Conservation (phyloP, 2,113 vertebrate species). For the Haemorhous mexicanus region DNA sequence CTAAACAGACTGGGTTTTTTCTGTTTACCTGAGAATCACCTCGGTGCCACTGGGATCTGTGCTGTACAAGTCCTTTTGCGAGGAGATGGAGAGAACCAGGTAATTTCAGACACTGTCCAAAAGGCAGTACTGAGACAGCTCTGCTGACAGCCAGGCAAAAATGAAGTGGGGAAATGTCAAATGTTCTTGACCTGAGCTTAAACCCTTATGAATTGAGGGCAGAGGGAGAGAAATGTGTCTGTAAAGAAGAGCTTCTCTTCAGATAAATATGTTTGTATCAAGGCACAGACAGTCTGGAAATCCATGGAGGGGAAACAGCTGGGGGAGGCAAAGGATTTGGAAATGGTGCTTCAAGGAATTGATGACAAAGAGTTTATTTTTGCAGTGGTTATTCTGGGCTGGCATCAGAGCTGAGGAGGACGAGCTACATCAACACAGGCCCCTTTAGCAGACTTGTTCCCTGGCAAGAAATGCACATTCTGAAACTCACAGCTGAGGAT, state of each 20-base stretch:
- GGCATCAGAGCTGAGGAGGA: neutral
- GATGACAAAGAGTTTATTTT: neutral
- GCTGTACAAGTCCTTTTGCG: accelerated
- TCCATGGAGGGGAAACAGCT: neutral
- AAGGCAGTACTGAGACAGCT: neutral
- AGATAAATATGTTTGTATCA: neutral
- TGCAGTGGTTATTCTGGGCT: neutral
- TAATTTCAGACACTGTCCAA: neutral
- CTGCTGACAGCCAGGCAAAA: conserved; percentile 21
- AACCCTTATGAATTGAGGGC: conserved; percentile 26
- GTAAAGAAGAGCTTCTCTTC: neutral
- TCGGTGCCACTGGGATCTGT: neutral
- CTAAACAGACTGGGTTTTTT: neutral
- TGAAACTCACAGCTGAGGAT: neutral
- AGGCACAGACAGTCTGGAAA: neutral
- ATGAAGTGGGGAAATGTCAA: conserved; percentile 24
- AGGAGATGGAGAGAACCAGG: neutral
- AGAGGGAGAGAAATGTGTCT: neutral
- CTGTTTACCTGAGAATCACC: neutral
- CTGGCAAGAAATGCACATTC: neutral
- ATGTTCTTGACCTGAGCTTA: conserved; percentile 33
- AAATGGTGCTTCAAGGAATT: neutral
- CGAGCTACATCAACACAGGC: neutral
- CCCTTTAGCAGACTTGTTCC: neutral
- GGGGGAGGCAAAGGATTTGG: neutral